These are phyloP conservation scores for Spondyliosoma cantharus DNA, from an alignment of 2,797 vertebrate genomes.

Conservation along the genomic window DNA sequence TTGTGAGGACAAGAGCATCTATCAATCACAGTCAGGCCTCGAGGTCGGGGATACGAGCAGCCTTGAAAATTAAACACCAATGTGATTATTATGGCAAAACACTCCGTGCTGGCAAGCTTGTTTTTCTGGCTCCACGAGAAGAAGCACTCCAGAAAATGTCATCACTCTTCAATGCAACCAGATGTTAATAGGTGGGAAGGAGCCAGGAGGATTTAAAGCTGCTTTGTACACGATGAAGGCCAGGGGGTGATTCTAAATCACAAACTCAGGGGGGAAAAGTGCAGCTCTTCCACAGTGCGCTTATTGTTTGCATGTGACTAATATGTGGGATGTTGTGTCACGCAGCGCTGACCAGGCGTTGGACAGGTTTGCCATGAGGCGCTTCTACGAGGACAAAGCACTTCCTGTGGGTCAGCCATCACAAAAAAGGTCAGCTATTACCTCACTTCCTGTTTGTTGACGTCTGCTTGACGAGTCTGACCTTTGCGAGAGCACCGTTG, in stretches of 20 bases:
- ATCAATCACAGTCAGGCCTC: constrained; percentile 38
- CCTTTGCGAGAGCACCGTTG: neutral
- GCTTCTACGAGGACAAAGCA: constrained; percentile 97
- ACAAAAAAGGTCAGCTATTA: constrained; percentile 89
- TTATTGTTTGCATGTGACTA: no score
- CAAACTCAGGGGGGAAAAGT: neutral
- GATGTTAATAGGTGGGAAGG: constrained; percentile 60
- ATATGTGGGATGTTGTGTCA: constrained; percentile 1
- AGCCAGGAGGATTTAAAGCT: constrained; percentile 45
- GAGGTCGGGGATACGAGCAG: constrained; percentile 30
- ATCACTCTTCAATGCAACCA: constrained; percentile 62
- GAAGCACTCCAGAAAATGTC: constrained; percentile 44
- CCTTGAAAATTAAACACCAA: constrained; percentile 57
- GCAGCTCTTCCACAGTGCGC: constrained; percentile 13
- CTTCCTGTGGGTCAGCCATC: constrained; percentile 94
- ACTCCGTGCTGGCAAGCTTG: constrained; percentile 41
- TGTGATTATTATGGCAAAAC: constrained; percentile 68
- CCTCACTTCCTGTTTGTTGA: constrained; percentile 42
- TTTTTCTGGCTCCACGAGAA: constrained; percentile 52
- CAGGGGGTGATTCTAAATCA: constrained; percentile 24
- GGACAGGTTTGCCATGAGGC: constrained; percentile 97
- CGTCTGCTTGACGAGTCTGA: constrained; percentile 4
- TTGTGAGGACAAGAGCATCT: constrained; percentile 44
- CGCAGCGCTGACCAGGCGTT: constrained; percentile 93
- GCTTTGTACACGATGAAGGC: constrained; percentile 29